Percentiles rank a stretch among this genome's conserved stretches.
phyloP scores from a whole-genome alignment of 2,113 vertebrate genomes.

The Podilymbus podiceps region DNA sequence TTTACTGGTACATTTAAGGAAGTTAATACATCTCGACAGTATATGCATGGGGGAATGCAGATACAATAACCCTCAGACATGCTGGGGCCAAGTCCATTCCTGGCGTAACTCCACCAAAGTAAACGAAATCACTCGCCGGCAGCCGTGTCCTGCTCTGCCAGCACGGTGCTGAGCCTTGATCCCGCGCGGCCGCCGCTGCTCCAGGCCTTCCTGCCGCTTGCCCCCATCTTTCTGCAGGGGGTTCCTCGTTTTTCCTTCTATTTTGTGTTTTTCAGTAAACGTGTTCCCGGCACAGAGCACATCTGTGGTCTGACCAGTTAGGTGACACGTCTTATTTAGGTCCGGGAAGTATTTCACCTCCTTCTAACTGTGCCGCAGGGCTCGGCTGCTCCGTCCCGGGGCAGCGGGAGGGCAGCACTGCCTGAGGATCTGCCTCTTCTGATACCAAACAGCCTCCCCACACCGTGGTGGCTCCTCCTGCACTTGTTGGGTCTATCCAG shows the following conservation, averaged over 20 bases:
- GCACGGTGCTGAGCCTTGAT: background rate
- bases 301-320: rapidly evolving
- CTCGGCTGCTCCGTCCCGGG: rapidly evolving
- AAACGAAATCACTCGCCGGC: background rate
- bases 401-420: background rate
- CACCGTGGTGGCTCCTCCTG: background rate
- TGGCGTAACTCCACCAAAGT: background rate
- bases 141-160: background rate
- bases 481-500: background rate
- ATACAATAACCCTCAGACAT: conserved; percentile 68
- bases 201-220: background rate
- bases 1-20: conserved; percentile 69
- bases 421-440: background rate
- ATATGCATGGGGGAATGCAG: conserved; percentile 57
- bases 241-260: rapidly evolving
- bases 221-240: rapidly evolving
- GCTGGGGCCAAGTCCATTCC: conserved; percentile 57
- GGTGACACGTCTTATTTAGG: background rate
- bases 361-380: background rate
- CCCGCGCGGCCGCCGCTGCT: background rate
- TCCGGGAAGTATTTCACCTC: background rate
- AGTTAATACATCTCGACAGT: conserved; percentile 70
- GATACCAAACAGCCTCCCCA: background rate
- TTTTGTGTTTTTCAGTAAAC: background rate
- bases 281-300: background rate